Base-by-base conservation (phyloP, 2,113 vertebrate genomes). In the Numida meleagris region DNA sequence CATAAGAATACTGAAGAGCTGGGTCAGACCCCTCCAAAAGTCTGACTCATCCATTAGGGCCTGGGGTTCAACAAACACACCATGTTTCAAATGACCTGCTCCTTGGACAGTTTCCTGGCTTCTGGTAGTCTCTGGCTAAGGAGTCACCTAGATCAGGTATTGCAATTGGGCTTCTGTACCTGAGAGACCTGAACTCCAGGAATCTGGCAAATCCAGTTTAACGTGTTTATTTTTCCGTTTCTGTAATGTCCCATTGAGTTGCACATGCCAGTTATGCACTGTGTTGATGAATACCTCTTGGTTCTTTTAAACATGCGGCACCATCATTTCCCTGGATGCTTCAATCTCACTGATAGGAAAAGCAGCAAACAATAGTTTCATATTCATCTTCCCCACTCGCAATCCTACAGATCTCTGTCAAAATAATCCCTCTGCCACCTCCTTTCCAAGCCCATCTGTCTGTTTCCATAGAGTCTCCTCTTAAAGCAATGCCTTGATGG, bases 21-120 rank as follows among this genome's bases (percentile, higher is more conserved):
- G 17, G 17, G 8, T 58, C 24, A 50, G 33, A 13, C 38, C 40
- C 31, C 14, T 42, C 23, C 72, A 82, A 34, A 89, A 68, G 2
- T 21, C 38, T 33, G 6, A 55, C 33, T 83, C 1, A 0, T 15
- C 33, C 33, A 33, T 4, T 55, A 21, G 9, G 31, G 11, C 38
- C 23, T 8, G 14, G 43, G 63, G 21, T 75, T 88, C 20, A 73
- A 45, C 33, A 82, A 68, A 23, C 15, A 34, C 20, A 29, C 14
- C 25, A 9, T 12, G 27, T 36, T 70, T 23, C 20, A 58, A 27
- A 65, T 65, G 43, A 48, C 45, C 74, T 6, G 3, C 38, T 16
- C 51, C 12, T 53, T 63, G 70, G 50, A 71, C n/a, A 34, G 55
- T 29, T 86, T 95, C 34, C 92, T 1, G 1, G 17, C 12, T 82